Evolutionary conservation across 2,113 vertebrate species (phyloP), one percentile per base, ranked within the genome.

Genomic region (Pterophyllum scalare): DNA sequence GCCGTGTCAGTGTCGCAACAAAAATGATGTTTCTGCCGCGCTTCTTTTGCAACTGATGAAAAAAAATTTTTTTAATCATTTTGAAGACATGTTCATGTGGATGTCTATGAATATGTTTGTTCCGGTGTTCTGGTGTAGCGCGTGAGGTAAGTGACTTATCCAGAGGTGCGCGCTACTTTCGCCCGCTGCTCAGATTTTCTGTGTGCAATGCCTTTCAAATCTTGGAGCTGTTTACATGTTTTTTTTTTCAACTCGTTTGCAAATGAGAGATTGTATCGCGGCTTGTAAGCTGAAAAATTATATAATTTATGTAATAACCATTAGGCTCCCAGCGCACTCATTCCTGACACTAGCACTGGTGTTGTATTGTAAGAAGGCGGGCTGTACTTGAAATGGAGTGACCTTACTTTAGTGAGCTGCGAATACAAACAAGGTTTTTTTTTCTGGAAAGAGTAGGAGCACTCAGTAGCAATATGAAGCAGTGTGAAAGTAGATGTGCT

Each of bases 71-170:
- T 24, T 60, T 20, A 19, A 7, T 49, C 7, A 15, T 87, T 82
- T 79, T 79, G 84, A 84, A 86, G 85, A 24, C 67, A 72, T 85
- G 84, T 79, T 81, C 70, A 75, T 52, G 82, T 76, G 91, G 90
- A 91, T 76, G 87, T 78, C 64, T 62, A 61, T 84, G 92, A 89
- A 82, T 74, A 91, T 95, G 95, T 91, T 94, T 85, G 89, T 91
- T 84, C 84, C 79, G 87, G 58, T 75, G 88, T 85, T 88, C 74
- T 56, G 81, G 80, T 88, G 84, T 83, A 86, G 90, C 74, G 93
- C 77, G 75, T 93, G 89, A 94, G 95, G 95, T 96, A 89, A 95
- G 95, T 94, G 88, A 94, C 89, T 91, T 85, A 56, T 81, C 79
- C 84, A 90, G 82, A 92, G 84, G 81, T 87, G 87, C 87, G 86